Conservation (phyloP, 2,888 invertebrate species). For the Drosophila quinaria region DNA sequence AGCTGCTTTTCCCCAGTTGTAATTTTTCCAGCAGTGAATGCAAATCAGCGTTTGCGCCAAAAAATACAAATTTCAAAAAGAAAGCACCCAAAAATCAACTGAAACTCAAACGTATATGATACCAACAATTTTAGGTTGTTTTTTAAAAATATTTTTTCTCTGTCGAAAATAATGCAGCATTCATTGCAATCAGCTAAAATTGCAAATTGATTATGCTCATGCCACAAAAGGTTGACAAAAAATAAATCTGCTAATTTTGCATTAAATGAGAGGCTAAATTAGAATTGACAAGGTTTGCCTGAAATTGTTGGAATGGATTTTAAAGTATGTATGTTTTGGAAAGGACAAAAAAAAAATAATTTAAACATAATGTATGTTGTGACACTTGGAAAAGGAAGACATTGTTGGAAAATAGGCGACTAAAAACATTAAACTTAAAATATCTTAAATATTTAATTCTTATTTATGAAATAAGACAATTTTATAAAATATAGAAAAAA, state of each 20-base stretch:
- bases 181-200: conserved; percentile 19
- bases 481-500: no score
- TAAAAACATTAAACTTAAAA: no score
- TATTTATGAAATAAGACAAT: no score
- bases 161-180: conserved; percentile 10
- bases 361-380: neutral
- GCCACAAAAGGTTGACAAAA: neutral
- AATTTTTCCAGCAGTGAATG: conserved; percentile 49
- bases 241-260: neutral
- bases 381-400: no score
- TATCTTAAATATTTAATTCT: no score
- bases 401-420: no score
- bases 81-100: conserved; percentile 31
- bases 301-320: neutral
- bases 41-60: conserved; percentile 43
- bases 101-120: conserved; percentile 9
- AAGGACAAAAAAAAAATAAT: neutral
- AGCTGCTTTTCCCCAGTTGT: conserved; percentile 59
- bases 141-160: neutral
- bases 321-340: neutral
- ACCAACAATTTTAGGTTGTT: conserved; percentile 18
- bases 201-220: conserved; percentile 15
- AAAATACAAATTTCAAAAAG: conserved; percentile 5
- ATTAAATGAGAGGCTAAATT: neutral
- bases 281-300: neutral